phyloP scores from a whole-genome alignment of 2,113 vertebrate genomes.

The Corydoras maculifer region DNA sequence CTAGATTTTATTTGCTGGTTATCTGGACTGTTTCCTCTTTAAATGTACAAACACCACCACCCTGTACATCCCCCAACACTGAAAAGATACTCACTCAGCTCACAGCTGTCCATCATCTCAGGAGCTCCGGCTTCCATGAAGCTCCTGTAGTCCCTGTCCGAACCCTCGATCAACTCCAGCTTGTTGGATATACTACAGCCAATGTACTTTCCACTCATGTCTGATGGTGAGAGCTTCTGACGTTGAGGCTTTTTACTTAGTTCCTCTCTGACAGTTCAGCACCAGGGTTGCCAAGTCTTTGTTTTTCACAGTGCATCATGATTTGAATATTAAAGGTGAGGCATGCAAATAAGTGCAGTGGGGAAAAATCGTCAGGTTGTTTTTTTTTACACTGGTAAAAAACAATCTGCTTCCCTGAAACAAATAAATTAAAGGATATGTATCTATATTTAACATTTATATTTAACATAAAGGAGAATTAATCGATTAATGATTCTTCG shows the following conservation, averaged over 20 bases:
- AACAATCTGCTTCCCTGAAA: too few relatives aligned
- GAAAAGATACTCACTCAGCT: slow-evolving; percentile 11
- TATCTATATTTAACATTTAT: too few relatives aligned
- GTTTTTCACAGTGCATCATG: not conserved
- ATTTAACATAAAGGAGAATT: too few relatives aligned
- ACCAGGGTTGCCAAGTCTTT: slow-evolving; percentile 6
- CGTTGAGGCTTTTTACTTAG: slow-evolving; percentile 1
- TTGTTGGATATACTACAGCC: not conserved
- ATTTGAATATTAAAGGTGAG: not conserved
- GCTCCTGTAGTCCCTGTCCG: not conserved
- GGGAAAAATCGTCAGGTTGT: too few relatives aligned
- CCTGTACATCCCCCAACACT: not conserved
- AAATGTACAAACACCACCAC: slow-evolving; percentile 10
- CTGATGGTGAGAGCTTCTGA: not conserved
- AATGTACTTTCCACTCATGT: slow-evolving; percentile 1
- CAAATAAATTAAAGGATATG: too few relatives aligned
- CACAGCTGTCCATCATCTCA: slow-evolving; percentile 17
- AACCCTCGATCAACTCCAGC: not conserved
- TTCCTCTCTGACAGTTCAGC: slow-evolving; percentile 13
- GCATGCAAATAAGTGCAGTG: too few relatives aligned
- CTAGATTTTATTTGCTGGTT: not conserved
- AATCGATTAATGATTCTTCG: too few relatives aligned
- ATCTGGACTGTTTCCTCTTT: slow-evolving; percentile 10
- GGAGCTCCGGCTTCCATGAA: not conserved
- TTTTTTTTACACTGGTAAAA: too few relatives aligned